phyloP scores from a whole-genome alignment of 2,888 invertebrate species.

The Chrysina gloriosa region DNA sequence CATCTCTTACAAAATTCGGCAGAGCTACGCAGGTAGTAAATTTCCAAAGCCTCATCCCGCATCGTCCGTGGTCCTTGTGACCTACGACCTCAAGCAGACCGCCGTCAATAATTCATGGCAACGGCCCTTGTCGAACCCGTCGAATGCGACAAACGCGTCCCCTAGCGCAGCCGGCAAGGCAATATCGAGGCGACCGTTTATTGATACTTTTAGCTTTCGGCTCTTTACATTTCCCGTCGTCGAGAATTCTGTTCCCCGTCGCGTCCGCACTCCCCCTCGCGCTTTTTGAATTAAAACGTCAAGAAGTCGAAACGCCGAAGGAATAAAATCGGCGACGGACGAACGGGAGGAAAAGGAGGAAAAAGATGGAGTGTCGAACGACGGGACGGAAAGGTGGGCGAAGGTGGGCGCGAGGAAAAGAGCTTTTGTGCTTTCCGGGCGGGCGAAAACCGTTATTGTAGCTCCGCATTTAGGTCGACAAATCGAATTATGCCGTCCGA shows the following conservation, averaged over 20 bases:
- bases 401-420: not conserved
- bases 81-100: conserved; percentile 11
- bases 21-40: no score
- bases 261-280: not conserved
- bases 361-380: not conserved
- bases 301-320: conserved; percentile 16
- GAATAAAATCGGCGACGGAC: conserved; percentile 10
- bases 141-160: conserved; percentile 14
- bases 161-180: not conserved
- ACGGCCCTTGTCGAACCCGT: not conserved
- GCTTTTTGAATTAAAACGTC: conserved; percentile 25
- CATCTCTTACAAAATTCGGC: no score
- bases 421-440: conserved; percentile 8
- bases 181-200: conserved; percentile 18
- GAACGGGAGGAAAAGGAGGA: not conserved
- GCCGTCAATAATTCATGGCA: conserved; percentile 24
- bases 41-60: no score
- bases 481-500: conserved; percentile 15
- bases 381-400: not conserved
- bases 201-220: conserved; percentile 26
- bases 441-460: conserved; percentile 4
- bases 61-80: no score
- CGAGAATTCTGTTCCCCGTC: conserved; percentile 4
- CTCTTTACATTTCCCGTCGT: conserved; percentile 23
- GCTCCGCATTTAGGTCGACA: conserved; percentile 12